Evolutionary conservation across 2,113 vertebrate genomes (phyloP), one percentile per base, ranked within the genome.

Genomic region (Protobothrops mucrosquamatus): DNA sequence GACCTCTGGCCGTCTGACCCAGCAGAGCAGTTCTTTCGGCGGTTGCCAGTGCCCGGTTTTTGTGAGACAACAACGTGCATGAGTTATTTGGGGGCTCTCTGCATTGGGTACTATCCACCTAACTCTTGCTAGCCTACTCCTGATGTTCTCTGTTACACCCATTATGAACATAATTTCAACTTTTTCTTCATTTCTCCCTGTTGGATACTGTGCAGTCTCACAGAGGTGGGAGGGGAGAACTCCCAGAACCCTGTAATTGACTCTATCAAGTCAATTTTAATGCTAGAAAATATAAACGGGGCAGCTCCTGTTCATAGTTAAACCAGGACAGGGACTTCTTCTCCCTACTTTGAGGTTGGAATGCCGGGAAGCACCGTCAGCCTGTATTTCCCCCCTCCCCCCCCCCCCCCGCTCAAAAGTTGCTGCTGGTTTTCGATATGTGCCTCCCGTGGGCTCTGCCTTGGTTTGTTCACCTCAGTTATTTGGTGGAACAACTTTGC

Each of bases 41-140:
- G 2, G 34, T 20, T 43, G 22, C 22, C 0, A 74, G 39, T 6
- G 29, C 89, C 34, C 12, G 14, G 8, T 22, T 4, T 2, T 22
- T 34, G 54, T 89, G 18, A 6, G 15, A 34, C 7, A 18, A 11
- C 1, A 43, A 14, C 15, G 4, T 22, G 85, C 15, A 22, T 93
- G 92, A 96, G 95, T 93, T 92, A 57, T 94, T 96, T 55, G 91
- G 95, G 93, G 93, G 91, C 93, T 86, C 94, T 91, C 61, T 92
- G 93, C 81, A 91, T 95, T 87, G 34, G 7, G 34, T 22, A 22
- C 9, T 22, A 22, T 1, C 34, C 74, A 39, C 18, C 34, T 9
- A 43, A 43, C 34, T 22, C 34, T 43, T 9, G 18, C 14, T 43
- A 3, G 15, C 7, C 20, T 43, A 5, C 64, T 74, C 9, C 4